Evolutionary conservation across 2,797 vertebrate species (phyloP).

Genomic region (Numenius phaeopus): DNA sequence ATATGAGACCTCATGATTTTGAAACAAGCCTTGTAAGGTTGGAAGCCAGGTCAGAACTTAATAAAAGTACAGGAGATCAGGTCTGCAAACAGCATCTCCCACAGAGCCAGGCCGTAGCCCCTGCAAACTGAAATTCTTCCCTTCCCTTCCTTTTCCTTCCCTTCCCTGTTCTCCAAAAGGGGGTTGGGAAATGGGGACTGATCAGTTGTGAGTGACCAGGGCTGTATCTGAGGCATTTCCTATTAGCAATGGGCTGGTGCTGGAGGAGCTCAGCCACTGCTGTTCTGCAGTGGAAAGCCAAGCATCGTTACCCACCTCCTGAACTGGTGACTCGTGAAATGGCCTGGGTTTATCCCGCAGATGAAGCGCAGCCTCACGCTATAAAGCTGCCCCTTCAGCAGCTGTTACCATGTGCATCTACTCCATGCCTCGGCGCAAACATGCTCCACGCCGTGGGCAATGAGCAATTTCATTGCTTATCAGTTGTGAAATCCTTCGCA

Average conservation of each 20-base stretch:
- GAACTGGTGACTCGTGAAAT: background rate
- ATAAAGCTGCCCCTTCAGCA: background rate
- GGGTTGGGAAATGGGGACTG: too few species aligned
- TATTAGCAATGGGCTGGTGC: background rate
- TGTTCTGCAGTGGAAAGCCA: background rate
- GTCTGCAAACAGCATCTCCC: background rate
- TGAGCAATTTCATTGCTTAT: background rate
- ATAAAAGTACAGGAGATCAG: background rate
- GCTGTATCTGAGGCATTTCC: background rate
- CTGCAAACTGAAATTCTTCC: too few species aligned
- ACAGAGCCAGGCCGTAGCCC: background rate
- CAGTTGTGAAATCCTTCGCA: background rate
- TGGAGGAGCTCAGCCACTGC: background rate
- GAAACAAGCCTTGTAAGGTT: background rate
- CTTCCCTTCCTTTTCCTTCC: too few species aligned
- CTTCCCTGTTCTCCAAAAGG: background rate
- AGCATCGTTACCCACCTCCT: background rate
- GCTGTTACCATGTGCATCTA: background rate
- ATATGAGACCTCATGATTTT: background rate
- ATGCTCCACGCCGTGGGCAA: rapidly evolving
- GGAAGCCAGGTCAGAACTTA: background rate
- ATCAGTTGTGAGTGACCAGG: background rate
- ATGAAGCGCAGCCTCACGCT: too few species aligned
- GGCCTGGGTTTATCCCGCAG: background rate
- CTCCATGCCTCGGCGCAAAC: background rate